Evolutionary conservation across 2,888 invertebrate species (phyloP).

Genomic region (Cryptops parisi): DNA sequence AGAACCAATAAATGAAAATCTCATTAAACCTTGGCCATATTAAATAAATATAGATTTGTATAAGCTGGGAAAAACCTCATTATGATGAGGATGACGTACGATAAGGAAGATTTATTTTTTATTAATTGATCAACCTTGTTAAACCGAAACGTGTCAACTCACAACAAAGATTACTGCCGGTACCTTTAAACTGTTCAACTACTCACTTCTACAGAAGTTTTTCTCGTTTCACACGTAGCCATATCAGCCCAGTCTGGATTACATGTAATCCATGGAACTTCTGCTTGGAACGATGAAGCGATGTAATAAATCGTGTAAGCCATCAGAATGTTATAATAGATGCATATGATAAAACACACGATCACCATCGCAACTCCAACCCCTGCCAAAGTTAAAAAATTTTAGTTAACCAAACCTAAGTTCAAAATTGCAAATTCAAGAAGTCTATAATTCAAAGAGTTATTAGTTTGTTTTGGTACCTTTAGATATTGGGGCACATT

Average conservation of each 20-base stretch:
- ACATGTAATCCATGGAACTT: slow-evolving; percentile 17
- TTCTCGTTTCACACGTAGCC: slow-evolving; percentile 26
- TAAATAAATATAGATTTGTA: too few relatives aligned
- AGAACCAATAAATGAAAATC: too few relatives aligned
- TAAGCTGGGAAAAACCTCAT: too few relatives aligned
- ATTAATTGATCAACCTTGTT: neutral
- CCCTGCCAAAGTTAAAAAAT: slow-evolving; percentile 21
- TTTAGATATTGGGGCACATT: slow-evolving; percentile 32
- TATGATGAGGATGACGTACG: neutral
- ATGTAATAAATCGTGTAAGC: slow-evolving; percentile 28
- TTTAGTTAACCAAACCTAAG: neutral
- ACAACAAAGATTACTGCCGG: neutral
- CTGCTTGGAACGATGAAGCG: slow-evolving; percentile 25
- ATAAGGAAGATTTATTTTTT: neutral
- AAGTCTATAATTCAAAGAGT: neutral
- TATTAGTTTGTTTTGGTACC: too few relatives aligned
- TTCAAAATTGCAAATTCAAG: neutral
- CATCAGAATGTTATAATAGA: slow-evolving; percentile 29
- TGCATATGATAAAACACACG: slow-evolving; percentile 25
- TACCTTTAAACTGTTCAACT: neutral
- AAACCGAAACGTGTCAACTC: neutral
- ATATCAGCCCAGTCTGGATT: slow-evolving; percentile 30
- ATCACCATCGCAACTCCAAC: slow-evolving; percentile 28
- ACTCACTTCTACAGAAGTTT: too few relatives aligned
- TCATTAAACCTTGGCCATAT: too few relatives aligned